Conservation (phyloP, 2,113 vertebrate species). For the Symphodus melops region DNA sequence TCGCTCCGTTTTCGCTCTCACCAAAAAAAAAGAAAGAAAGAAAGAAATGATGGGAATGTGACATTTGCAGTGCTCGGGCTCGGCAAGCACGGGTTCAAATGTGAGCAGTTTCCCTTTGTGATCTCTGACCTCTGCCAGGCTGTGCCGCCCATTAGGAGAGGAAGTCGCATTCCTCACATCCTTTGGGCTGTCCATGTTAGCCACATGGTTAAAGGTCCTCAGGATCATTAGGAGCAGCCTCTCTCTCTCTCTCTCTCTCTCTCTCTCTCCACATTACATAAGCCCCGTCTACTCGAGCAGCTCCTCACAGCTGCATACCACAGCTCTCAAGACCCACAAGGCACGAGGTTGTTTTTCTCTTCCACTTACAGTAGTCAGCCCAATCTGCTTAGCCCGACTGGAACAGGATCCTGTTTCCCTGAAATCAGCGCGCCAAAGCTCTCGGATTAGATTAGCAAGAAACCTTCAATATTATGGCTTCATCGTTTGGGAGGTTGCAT, state of each 20-base stretch:
- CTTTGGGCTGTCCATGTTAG: slow-evolving; percentile 47
- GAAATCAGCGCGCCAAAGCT: background rate
- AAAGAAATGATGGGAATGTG: slow-evolving; percentile 54
- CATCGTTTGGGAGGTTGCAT: background rate
- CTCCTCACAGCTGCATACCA: slow-evolving; percentile 56
- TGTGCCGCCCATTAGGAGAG: slow-evolving; percentile 61
- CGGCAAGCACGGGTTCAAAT: slow-evolving; percentile 44
- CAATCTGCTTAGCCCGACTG: slow-evolving; percentile 33
- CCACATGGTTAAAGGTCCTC: slow-evolving; percentile 60
- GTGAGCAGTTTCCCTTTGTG: slow-evolving; percentile 52
- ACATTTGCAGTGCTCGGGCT: slow-evolving; percentile 54
- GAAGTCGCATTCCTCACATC: slow-evolving; percentile 70
- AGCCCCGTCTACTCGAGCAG: slow-evolving; percentile 45
- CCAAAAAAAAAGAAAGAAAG: background rate
- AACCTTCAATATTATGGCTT: background rate
- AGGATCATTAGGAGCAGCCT: slow-evolving; percentile 50
- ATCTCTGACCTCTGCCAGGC: slow-evolving; percentile 68
- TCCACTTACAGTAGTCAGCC: slow-evolving; percentile 28
- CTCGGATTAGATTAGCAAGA: background rate
- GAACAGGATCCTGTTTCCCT: background rate
- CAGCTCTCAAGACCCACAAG: slow-evolving; percentile 38
- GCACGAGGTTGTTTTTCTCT: slow-evolving; percentile 59
- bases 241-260: background rate
- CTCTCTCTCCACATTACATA: slow-evolving; percentile 52
- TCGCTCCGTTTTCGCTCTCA: background rate